phyloP scores from a whole-genome alignment of 2,113 vertebrate genomes.

The Corythaeola cristata region DNA sequence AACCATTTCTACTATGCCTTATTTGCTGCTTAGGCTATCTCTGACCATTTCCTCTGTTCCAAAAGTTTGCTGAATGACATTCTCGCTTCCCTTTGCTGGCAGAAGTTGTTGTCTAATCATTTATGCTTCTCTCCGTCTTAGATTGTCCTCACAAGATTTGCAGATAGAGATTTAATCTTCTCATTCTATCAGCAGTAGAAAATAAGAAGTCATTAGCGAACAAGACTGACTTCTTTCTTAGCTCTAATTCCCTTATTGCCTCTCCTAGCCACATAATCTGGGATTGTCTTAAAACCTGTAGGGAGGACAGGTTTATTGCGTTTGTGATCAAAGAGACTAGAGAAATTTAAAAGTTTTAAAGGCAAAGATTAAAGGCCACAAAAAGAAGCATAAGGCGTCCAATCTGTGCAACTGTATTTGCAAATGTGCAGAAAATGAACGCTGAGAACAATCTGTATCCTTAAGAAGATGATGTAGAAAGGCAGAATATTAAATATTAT shows the following conservation, averaged over 20 bases:
- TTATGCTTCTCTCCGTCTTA: neutral
- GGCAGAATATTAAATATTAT: constrained; percentile 57
- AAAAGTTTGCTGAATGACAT: neutral
- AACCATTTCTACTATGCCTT: neutral
- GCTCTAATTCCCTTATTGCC: constrained; percentile 44
- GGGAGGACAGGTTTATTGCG: constrained; percentile 34
- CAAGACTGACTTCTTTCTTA: constrained; percentile 37
- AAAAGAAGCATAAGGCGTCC: constrained; percentile 49
- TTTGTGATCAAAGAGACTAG: constrained; percentile 12
- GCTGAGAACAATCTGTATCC: constrained; percentile 68
- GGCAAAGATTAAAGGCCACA: constrained; percentile 36
- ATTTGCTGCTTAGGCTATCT: neutral
- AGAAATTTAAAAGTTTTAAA: constrained; percentile 11
- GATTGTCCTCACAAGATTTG: constrained; percentile 19
- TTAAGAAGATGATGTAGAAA: constrained; percentile 28
- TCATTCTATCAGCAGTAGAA: neutral
- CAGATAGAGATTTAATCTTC: constrained; percentile 10
- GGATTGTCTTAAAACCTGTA: constrained; percentile 14
- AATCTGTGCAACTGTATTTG: constrained; percentile 42
- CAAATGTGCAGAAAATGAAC: constrained; percentile 56
- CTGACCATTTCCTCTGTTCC: neutral
- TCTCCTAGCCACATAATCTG: constrained; percentile 31
- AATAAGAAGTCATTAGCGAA: constrained; percentile 53
- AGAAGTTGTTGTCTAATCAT: neutral
- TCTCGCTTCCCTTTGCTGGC: neutral